Evolutionary conservation across 2,113 vertebrate species (phyloP), one percentile per base, ranked within the genome.

Genomic region (Hirundichthys speculiger): DNA sequence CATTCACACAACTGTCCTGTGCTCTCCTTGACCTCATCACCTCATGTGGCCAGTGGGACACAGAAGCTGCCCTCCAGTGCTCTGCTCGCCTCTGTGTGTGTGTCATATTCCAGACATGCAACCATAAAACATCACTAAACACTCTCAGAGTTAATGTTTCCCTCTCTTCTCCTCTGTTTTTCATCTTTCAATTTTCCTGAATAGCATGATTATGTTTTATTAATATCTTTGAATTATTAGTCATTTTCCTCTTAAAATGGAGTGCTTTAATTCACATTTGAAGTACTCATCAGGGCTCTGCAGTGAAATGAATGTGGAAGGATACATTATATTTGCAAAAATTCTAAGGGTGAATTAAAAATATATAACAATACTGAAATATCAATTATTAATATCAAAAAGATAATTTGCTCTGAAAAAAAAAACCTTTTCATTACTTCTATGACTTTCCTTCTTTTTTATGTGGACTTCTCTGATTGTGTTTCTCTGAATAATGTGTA

Each of bases 191-290:
- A 86, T 93, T 90, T 92, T 91, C 80, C 75, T 79, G 80, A 92
- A 91, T 73, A 85, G 86, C 90, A 91, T 92, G 92, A 91, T 92
- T 84, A 92, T 94, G 73, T 88, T 91, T 93, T 93, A 93, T 94
- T 94, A 86, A 94, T 93, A 90, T 89, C 74, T 90, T 80, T 93
- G 89, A 94, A 94, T 93, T 92, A 94, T 94, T 93, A 93, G 91
- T 92, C 90, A 86, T 92, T 94, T 92, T 80, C 86, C 87, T 87
- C 83, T 90, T 89, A 91, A 92, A 92, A 93, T 92, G 71, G 84
- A 92, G 90, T 90, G 90, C 88, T 90, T 93, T 92, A 93, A 93
- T 93, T 93, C 92, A 91, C 90, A 92, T 92, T 85, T 90, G 82
- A 93, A 90, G 92, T 90, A 88, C 89, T 92, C 91, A 92, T 93